Base-by-base conservation (phyloP, 2,113 vertebrate species). In the Galbula dea region DNA sequence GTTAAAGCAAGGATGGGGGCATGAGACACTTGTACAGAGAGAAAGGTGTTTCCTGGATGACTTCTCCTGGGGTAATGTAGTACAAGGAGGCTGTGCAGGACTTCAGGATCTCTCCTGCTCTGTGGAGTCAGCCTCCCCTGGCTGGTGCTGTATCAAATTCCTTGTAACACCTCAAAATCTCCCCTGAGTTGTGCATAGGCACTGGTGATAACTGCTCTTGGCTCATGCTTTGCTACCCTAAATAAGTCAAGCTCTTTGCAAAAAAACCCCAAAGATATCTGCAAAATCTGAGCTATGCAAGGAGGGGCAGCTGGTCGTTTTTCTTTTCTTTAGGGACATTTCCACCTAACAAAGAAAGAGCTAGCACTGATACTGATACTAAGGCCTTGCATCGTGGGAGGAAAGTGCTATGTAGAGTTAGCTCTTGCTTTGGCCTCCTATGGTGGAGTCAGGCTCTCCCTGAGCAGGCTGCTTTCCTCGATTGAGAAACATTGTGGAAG, bases 1-100 rank as follows among this genome's bases (percentile, higher is more conserved):
- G 36, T 8, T 27, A 41, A 55, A 54, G 63, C 7, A 34, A 89
- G 43, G 52, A 88, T 12, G n/a, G 32, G n/a, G 5, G 13, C 34
- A 45, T 0, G 0, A 43, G 36, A 7, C 8, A 27, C 12, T 23
- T 1, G 0, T 48, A 17, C 3, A 24, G 58, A 15, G 13, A 30
- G 26, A 19, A 69, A 43, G 61, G 26, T 0, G 0, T 29, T 49
- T 94, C 19, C 39, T 23, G 8, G 22, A 5, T 11, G 66, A 5
- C 11, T 65, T 58, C 32, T 72, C 3, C 27, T n/a, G 46, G 8
- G 15, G 21, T 16, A 74, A 43, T 37, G 65, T 22, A 48, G 18
- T 2, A 30, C 1, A 4, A 20, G 0, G 12, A 55, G 23, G 19
- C 9, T 22, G 7, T 27, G 61, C 37, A 59, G 39, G 34, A 48